Base-by-base conservation (phyloP, 1,140 invertebrate genomes). In the Drosophila virilis region DNA sequence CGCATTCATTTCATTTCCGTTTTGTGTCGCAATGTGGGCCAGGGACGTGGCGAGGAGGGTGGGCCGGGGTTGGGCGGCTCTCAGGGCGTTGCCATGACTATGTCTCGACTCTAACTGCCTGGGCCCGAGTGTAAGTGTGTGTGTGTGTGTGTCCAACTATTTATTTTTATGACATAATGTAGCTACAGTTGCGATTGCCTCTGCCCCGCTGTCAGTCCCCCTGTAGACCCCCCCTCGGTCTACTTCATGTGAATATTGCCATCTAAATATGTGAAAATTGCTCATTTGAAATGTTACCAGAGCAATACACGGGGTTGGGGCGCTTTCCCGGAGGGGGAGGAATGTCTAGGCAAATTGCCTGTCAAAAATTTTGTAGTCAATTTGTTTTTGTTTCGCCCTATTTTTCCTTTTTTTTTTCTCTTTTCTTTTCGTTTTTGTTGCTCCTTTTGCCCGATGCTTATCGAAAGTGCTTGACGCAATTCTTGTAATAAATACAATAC, bases 181-280 rank as follows among this genome's bases (percentile, higher is more conserved):
- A 81, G 82, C 78, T 73, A 66, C 74, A 78, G 74, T 72, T 72
- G 33, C 50, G 58, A 59, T 43, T 76, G 65, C 59, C 43, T 35
- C 32, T 35, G 32, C 61, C 32, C n/a, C 7, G 13, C 6, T 62
- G 17, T 48, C 58, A 6, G n/a, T 9, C 46, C 10, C 13, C 15
- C 32, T 32, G 5, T 15, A 6, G n/a, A n/a, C 12, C 12, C 6
- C 10, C 13, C 13, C 35, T 58, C 28, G 28, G 55, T 69, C 64
- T 51, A 50, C 64, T 62, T 67, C 74, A 28, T 74, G 50, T 57
- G 80, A 86, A 81, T 73, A 79, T 70, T 88, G 68, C 77, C 83
- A 79, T 86, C 80, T 86, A 88, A 86, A 86, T 86, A 86, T 86
- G 83, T 86, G 83, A 88, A 86, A 86, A 86, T 88, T 86, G 83